Evolutionary conservation across 2,888 invertebrate species (phyloP), one percentile per base, ranked within the genome.

Genomic region (Clitarchus hookeri): DNA sequence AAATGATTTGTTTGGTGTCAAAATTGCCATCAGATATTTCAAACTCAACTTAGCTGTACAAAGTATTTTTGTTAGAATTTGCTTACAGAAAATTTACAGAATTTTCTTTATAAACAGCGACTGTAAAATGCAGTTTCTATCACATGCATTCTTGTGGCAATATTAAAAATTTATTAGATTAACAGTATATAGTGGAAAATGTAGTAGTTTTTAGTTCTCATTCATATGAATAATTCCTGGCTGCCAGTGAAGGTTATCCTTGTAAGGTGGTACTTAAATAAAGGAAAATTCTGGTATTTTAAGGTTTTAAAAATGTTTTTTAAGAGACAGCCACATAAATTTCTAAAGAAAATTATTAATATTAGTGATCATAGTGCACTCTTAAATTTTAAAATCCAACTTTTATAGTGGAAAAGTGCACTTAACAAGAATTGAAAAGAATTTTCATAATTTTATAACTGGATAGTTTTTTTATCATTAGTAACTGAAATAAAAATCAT

Each of bases 321-420:
- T 16, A 19, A 53, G 53, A 53, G 19, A 53, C 53, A 53, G 19
- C 19, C 19, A 65, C 65, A 23, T 9, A 11, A 65, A 9, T 65
- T 65, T 65, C 8, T 65, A 65, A 65, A 65, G 65, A 23, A 13
- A 48, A 48, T 48, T 0, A 48, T 6, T 48, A 48, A 48, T 16
- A 9, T 65, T n/a, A 65, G 65, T 65, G 16, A 65, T 3, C 16
- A 16, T 48, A 65, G 6, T 65, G 65, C 65, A 65, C 65, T 65
- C 65, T 65, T n/a, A 23, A 65, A 65, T 11, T 65, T n/a, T 23
- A 65, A n/a, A n/a, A 65, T 65, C n/a, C 19, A 65, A 23, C 65
- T 65, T 65, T n/a, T 65, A 19, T n/a, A 65, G n/a, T 65, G 65
- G 65, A 65, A 65, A 65, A 65, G 65, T 65, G 65, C 65, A n/a